A percentile compares a stretch with the other conserved stretches of the same genome.
These are phyloP conservation scores for Lepus europaeus DNA, from an alignment of 2,113 vertebrate species.

Conservation along the genomic window DNA sequence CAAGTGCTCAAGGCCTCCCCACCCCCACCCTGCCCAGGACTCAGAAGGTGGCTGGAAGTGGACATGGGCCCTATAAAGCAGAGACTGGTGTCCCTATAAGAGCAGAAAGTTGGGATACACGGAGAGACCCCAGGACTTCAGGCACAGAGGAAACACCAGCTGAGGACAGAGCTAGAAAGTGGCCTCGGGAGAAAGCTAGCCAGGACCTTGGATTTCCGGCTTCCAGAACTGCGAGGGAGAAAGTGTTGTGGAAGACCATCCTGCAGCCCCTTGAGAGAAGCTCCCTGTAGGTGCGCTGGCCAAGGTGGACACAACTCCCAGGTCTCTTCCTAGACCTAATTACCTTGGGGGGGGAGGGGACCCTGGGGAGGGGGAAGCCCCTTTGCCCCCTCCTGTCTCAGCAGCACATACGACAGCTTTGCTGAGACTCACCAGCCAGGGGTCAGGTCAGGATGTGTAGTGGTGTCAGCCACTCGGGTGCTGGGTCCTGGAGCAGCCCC, in stretches of 20 bases:
- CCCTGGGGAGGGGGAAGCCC: neutral
- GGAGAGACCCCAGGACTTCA: neutral
- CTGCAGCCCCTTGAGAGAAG: neutral
- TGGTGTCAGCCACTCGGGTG: neutral
- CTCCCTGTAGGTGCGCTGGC: neutral
- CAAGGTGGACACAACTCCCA: neutral
- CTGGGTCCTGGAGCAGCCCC: neutral
- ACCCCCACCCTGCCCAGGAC: neutral
- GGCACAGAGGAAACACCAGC: neutral
- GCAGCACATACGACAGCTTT: neutral
- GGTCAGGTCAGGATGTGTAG: neutral
- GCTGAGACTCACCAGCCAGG: neutral
- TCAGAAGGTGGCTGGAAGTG: neutral
- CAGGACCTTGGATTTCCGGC: neutral
- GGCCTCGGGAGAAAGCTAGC: neutral
- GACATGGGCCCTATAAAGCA: neutral
- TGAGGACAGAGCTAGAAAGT: neutral
- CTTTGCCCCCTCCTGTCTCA: too few relatives aligned
- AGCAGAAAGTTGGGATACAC: neutral
- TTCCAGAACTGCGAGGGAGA: neutral
- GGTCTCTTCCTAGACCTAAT: neutral
- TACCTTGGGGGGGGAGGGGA: neutral
- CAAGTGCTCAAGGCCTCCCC: neutral
- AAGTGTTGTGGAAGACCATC: neutral
- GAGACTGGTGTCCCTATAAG: neutral